phyloP scores from a whole-genome alignment of 2,888 invertebrate genomes.

The Calameuta idolon region DNA sequence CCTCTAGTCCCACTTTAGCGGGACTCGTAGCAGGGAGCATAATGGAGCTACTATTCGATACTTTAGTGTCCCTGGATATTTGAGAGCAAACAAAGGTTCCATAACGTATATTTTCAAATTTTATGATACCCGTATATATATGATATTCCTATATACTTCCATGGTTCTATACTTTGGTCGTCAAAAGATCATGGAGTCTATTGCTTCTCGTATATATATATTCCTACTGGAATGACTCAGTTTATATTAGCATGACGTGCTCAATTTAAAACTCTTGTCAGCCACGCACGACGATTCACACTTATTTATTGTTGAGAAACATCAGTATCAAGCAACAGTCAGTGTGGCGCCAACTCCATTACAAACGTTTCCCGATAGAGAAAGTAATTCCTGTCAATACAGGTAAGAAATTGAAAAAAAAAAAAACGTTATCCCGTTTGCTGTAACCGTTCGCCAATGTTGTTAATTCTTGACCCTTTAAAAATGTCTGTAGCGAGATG shows the following conservation, averaged over 20 bases:
- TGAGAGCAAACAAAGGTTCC: not conserved
- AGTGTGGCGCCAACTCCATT: not conserved
- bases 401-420: not conserved
- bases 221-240: not conserved
- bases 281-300: not conserved
- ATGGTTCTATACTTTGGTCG: not conserved
- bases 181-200: not conserved
- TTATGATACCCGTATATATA: not conserved
- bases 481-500: not conserved
- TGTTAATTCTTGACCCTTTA: not conserved
- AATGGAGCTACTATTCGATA: not conserved
- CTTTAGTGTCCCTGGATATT: not conserved
- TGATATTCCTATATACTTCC: not conserved
- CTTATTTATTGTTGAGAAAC: not conserved
- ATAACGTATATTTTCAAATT: not conserved
- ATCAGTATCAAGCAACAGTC: not conserved
- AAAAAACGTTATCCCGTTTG: not conserved
- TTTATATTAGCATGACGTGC: not conserved
- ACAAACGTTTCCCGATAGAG: not conserved
- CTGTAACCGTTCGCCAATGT: not conserved
- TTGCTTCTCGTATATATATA: constrained; percentile 10
- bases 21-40: not conserved
- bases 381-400: not conserved
- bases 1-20: not conserved
- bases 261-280: not conserved